Evolutionary conservation across 2,888 invertebrate genomes (phyloP).

Genomic region (Nasonovia ribisnigri): DNA sequence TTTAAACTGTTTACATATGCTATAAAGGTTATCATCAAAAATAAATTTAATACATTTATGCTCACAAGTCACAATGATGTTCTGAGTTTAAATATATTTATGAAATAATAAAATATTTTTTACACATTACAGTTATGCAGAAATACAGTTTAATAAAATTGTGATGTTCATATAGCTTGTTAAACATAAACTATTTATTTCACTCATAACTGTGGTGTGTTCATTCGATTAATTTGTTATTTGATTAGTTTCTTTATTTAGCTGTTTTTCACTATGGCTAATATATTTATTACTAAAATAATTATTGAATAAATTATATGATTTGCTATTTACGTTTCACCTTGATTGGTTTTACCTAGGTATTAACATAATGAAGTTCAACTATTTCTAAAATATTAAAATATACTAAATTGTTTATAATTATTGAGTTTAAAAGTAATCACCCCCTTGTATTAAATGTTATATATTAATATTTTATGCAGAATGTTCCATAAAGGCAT

Average conservation of each 20-base stretch:
- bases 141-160: constrained; percentile 17
- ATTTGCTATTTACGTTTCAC: neutral
- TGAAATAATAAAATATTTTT: neutral
- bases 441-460: neutral
- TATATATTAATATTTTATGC: neutral
- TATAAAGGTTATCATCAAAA: neutral
- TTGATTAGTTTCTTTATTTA: neutral
- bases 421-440: neutral
- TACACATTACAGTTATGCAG: neutral
- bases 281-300: neutral
- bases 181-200: neutral
- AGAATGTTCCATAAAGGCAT: neutral
- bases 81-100: neutral
- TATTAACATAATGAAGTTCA: neutral
- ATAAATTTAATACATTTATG: neutral
- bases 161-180: neutral
- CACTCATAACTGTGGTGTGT: neutral
- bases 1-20: too few species aligned
- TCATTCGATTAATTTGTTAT: neutral
- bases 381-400: neutral
- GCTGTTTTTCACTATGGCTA: neutral
- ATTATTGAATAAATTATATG: neutral
- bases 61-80: neutral
- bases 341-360: neutral
- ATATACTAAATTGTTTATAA: neutral